Conservation (phyloP, 2,113 vertebrate genomes). For the Melanocharis versteri region DNA sequence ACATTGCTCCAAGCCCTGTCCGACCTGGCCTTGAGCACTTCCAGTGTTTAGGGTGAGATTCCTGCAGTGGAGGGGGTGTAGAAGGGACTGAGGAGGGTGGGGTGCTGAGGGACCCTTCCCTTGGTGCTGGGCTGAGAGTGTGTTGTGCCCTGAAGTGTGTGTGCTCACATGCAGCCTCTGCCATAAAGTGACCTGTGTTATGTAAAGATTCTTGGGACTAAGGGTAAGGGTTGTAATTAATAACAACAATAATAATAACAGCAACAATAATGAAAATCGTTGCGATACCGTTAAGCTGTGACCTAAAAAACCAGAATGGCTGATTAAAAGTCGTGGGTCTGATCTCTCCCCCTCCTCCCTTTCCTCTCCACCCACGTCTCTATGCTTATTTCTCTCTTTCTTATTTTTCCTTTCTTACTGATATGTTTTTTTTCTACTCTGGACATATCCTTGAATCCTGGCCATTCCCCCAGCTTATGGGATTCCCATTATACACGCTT, state of each 20-base stretch:
- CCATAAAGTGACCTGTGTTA: no score
- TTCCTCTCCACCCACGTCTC: neutral
- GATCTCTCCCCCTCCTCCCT: neutral
- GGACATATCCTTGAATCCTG: constrained; percentile 62
- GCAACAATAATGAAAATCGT: neutral
- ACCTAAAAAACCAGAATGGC: constrained; percentile 26
- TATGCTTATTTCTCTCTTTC: neutral
- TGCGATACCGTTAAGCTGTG: neutral
- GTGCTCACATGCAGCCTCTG: neutral
- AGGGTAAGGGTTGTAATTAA: neutral
- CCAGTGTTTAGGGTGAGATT: neutral
- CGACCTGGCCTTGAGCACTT: neutral
- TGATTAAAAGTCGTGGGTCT: neutral
- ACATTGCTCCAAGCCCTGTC: neutral
- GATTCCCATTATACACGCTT: constrained; percentile 49
- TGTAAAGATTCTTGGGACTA: neutral
- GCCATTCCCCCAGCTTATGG: constrained; percentile 51
- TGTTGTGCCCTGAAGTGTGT: neutral
- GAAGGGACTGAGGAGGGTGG: neutral
- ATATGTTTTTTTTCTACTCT: neutral
- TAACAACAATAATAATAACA: neutral
- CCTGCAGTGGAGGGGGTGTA: neutral
- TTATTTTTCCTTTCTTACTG: constrained; percentile 7
- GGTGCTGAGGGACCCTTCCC: neutral
- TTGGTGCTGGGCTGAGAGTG: fast-evolving